A percentile compares a stretch with the other conserved stretches of the same genome.
Conservation (phyloP, 30 jellyfish, hydroid and myxozoan species). For the Chrysaora quinquecirrha region DNA sequence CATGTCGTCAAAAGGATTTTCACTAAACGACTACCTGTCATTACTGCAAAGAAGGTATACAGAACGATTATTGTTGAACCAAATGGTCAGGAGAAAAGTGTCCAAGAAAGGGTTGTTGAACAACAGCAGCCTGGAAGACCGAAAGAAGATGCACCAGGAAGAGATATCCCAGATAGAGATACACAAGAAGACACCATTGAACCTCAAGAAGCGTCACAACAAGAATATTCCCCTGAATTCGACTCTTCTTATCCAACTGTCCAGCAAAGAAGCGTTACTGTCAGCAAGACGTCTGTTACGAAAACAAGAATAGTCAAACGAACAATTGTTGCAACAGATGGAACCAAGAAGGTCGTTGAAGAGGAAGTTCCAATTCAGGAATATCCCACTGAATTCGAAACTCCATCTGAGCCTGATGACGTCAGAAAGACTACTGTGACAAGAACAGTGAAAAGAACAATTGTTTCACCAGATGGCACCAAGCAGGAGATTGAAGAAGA, state of each 20-base stretch:
- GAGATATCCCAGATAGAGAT: background rate
- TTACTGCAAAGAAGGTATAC: slow-evolving; percentile 67
- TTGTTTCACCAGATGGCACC: slow-evolving; percentile 78
- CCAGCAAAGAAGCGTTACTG: background rate
- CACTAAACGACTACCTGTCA: slow-evolving; percentile 67
- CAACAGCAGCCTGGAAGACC: slow-evolving; percentile 10
- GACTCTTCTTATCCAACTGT: background rate
- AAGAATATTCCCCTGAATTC: background rate
- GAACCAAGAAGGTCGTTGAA: slow-evolving; percentile 49
- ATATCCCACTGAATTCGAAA: too few species aligned
- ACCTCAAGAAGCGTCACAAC: background rate
- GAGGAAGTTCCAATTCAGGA: slow-evolving; percentile 42
- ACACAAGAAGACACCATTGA: background rate
- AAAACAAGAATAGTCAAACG: slow-evolving; percentile 29
- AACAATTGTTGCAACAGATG: slow-evolving; percentile 1
- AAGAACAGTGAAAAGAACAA: slow-evolving; percentile 56
- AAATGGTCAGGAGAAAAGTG: slow-evolving; percentile 72
- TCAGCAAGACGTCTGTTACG: background rate
- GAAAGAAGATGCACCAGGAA: background rate
- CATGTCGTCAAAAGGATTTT: slow-evolving; percentile 45
- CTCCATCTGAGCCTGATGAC: too few species aligned
- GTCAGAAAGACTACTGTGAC: slow-evolving; percentile 45
- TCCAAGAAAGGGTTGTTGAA: slow-evolving; percentile 79
- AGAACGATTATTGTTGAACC: slow-evolving; percentile 63
- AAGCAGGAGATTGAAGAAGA: slow-evolving; percentile 74